Evolutionary conservation across 2,113 vertebrate species (phyloP), one percentile per base, ranked within the genome.

Genomic region (Talpa occidentalis): DNA sequence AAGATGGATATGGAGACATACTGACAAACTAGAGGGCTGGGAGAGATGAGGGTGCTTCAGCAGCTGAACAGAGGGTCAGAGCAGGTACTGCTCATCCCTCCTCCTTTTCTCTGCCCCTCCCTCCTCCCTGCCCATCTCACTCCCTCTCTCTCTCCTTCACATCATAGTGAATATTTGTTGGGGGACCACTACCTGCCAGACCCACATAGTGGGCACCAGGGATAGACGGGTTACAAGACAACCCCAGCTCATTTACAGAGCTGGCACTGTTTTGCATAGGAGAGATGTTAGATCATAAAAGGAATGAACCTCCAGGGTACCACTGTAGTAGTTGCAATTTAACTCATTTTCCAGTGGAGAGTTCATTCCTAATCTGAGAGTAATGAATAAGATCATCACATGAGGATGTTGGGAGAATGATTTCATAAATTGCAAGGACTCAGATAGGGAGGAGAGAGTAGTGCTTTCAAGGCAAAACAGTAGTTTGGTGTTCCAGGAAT

Each of bases 351-450:
- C 14, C 60, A 40, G 44, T 22, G n/a, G 9, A 54, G 47, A 49
- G 15, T 66, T 59, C 14, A 82, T 60, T 82, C 32, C 10, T 82
- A 24, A 37, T 17, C 42, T 78, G 30, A n/a, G 24, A n/a, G 6
- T 85, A 42, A 80, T 52, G 78, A 87, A 1, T 88, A 47, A 80
- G 60, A 52, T 66, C 62, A 62, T n/a, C 47, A 42, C 4, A n/a
- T 28, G 52, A 85, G 86, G 83, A 94, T 69, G 42, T 72, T 90
- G 49, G 35, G 64, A 87, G 49, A 79, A 86, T 44, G 59, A 80
- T 66, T 79, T 78, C n/a, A 74, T 17, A 82, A 35, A 64, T 80
- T 90, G 21, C 14, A 81, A 74, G 88, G 35, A 66, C 9, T 77
- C 16, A 69, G 17, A 67, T 56, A 32, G 44, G 49, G 8, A 40